Evolutionary conservation across 2,888 invertebrate species (phyloP).

Genomic region (Andrena praecox): DNA sequence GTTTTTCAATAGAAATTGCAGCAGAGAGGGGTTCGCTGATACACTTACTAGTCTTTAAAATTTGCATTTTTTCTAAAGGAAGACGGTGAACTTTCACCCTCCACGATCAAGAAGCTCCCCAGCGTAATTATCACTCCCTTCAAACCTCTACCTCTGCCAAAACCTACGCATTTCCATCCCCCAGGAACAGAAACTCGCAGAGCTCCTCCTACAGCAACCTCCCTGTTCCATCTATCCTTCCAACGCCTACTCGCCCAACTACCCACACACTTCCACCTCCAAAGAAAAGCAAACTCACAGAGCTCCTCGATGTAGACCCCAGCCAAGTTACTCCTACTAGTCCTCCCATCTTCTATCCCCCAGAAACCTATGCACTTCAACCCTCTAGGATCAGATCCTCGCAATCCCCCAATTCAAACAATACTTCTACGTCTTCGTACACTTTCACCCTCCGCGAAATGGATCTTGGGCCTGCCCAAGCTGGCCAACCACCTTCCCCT

Average conservation of each 20-base stretch:
- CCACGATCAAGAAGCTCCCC: too few species aligned
- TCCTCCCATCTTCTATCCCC: background rate
- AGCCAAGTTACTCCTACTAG: background rate
- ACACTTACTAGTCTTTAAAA: too few species aligned
- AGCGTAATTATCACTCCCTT: background rate
- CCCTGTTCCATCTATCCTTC: background rate
- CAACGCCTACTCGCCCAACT: background rate
- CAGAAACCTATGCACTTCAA: slow-evolving; percentile 4
- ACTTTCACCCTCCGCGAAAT: slow-evolving; percentile 19
- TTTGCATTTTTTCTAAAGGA: too few species aligned
- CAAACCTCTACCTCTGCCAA: background rate
- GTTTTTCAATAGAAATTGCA: too few species aligned
- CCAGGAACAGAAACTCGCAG: background rate
- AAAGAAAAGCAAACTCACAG: background rate
- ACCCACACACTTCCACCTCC: background rate
- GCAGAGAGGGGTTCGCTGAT: too few species aligned
- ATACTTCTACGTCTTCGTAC: background rate
- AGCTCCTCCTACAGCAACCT: background rate
- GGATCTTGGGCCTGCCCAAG: background rate
- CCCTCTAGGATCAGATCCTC: background rate
- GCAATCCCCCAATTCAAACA: background rate
- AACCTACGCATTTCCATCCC: background rate
- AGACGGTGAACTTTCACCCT: too few species aligned
- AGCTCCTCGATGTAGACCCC: background rate
- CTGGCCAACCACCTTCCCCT: background rate